phyloP scores from a whole-genome alignment of 2,113 vertebrate genomes.

The Thermophis baileyi region DNA sequence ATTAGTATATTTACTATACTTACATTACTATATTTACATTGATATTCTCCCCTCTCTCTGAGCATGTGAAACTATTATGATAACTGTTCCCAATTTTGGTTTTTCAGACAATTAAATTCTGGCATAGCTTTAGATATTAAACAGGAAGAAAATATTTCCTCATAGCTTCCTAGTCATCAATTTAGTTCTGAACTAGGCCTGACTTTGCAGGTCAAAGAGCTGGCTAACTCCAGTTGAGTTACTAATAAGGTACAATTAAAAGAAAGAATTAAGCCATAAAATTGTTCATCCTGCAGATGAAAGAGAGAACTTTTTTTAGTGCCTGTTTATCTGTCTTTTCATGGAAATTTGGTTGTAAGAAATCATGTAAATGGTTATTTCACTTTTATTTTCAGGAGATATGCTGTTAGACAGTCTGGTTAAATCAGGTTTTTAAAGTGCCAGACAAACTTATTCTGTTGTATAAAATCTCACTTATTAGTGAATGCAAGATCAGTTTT shows the following conservation, averaged over 20 bases:
- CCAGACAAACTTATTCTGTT: not conserved
- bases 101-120: conserved; percentile 3
- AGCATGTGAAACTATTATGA: not conserved
- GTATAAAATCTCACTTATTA: not conserved
- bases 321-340: not conserved
- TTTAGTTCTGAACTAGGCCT: not conserved
- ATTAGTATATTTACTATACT: not conserved
- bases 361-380: not conserved
- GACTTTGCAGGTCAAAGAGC: not conserved
- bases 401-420: not conserved
- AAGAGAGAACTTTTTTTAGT: not conserved
- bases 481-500: not conserved
- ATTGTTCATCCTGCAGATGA: not conserved
- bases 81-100: not conserved
- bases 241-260: not conserved
- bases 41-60: too few species aligned
- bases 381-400: not conserved
- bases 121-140: not conserved
- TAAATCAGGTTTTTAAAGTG: not conserved
- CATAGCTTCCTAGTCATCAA: not conserved
- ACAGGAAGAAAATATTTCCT: not conserved
- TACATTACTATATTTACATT: not conserved
- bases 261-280: not conserved
- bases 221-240: not conserved
- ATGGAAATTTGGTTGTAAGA: not conserved